Evolutionary conservation across 2,797 vertebrate species (phyloP), one percentile per base, ranked within the genome.

Genomic region (Balearica regulorum): DNA sequence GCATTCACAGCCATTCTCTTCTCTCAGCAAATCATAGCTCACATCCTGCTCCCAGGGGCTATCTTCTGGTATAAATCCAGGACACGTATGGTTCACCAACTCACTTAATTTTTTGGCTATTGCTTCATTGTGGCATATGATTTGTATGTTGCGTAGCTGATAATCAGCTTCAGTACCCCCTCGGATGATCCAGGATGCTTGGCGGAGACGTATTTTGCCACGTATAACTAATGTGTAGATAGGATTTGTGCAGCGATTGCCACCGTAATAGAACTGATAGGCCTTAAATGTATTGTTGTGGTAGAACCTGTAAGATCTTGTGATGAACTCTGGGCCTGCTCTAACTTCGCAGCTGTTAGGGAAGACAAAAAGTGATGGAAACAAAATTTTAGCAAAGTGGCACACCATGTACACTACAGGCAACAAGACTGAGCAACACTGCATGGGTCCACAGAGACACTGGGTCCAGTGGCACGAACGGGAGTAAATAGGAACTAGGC

Each of bases 171-270:
- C 99, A 0, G 99, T 99, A 75, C 99, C 99, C 3, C 99, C 99
- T 1, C 99, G 98, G 87, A 99, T 99, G 98, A 99, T 99, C 99
- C 99, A 99, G 90, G 99, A 99, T 16, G 99, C 99, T 97, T 99
- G 99, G 12, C 99, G 99, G 8, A 99, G 97, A 13, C 99, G 99
- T 64, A 99, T 98, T 33, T 99, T 99, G 46, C 99, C 99, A 3
- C 98, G 98, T 75, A 99, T 97, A 46, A 99, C 98, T 83, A 99
- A 98, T 0, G 99, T 99, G 97, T 99, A 99, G 85, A 97, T 98
- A 84, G 99, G 99, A 60, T 96, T 98, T n/a, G 98, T 99, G 98
- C 99, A 99, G 96, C 99, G 99, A 94, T 99, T 99, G 98, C 99
- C 99, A 7, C 98, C 98, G 0, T 99, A 99, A 86, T 99, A 99